Evolutionary conservation across 2,113 vertebrate species (phyloP).

Genomic region (Ploceus nigricollis): DNA sequence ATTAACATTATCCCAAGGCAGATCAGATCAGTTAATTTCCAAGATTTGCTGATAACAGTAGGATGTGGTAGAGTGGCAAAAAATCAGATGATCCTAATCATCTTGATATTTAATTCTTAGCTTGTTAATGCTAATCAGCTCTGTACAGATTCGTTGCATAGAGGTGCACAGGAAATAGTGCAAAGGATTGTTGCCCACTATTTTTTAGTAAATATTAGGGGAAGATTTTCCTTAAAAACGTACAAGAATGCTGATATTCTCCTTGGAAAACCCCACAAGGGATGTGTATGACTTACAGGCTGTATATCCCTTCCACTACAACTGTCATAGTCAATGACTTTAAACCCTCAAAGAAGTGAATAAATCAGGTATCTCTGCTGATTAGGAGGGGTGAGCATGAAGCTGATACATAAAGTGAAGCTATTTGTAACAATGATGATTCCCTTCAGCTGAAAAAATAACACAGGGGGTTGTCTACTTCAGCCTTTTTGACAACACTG

Average conservation of each 20-base stretch:
- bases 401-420: neutral
- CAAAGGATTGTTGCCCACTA: neutral
- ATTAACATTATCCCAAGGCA: neutral
- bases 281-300: conserved; percentile 7
- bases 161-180: conserved; percentile 33
- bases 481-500: neutral
- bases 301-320: neutral
- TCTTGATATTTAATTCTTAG: conserved; percentile 35
- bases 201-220: neutral
- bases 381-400: neutral
- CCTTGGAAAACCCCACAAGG: conserved; percentile 25
- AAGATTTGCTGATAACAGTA: conserved; percentile 46
- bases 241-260: neutral
- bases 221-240: neutral
- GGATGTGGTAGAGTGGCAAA: neutral
- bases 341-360: conserved; percentile 14
- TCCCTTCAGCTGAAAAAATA: neutral
- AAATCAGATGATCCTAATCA: conserved; percentile 39
- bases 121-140: conserved; percentile 45
- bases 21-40: conserved; percentile 15
- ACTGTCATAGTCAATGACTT: conserved; percentile 24
- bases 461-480: neutral
- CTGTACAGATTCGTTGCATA: conserved; percentile 24
- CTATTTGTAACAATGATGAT: neutral
- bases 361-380: conserved; percentile 3